A percentile compares a stretch with the other conserved stretches of the same genome.
Conservation (phyloP, 2,888 invertebrate genomes). For the Machimus atricapillus region DNA sequence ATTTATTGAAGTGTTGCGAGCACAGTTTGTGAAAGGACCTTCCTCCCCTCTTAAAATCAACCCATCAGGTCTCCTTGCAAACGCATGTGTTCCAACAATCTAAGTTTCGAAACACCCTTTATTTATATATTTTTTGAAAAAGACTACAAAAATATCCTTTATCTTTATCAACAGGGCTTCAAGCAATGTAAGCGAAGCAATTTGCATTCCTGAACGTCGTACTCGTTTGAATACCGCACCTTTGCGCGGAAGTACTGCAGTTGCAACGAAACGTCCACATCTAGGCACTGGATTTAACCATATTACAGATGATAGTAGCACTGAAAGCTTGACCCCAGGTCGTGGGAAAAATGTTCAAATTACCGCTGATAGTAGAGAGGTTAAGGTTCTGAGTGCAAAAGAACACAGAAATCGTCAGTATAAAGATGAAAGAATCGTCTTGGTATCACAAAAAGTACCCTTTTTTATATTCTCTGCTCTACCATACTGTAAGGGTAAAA, state of each 20-base stretch:
- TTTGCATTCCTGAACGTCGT: conserved; percentile 55
- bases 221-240: conserved; percentile 60
- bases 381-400: conserved; percentile 65
- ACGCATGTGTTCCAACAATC: too few species aligned
- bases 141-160: not conserved
- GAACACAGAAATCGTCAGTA: conserved; percentile 72
- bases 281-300: conserved; percentile 55
- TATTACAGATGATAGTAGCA: conserved; percentile 70
- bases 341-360: conserved; percentile 57
- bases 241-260: conserved; percentile 41
- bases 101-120: too few species aligned
- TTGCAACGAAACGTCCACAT: conserved; percentile 48
- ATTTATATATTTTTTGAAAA: not conserved
- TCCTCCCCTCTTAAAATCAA: too few species aligned
- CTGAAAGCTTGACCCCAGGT: conserved; percentile 76
- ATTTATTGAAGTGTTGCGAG: too few species aligned
- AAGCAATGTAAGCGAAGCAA: conserved; percentile 58
- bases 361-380: conserved; percentile 65
- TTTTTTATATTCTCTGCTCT: conserved; percentile 87
- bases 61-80: too few species aligned
- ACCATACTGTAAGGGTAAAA: conserved; percentile 78
- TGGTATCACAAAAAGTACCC: conserved; percentile 81
- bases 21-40: too few species aligned
- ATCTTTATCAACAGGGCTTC: conserved; percentile 58
- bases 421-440: conserved; percentile 80